Conservation (phyloP, 2,888 invertebrate genomes). For the Polydrusus tereticollis region DNA sequence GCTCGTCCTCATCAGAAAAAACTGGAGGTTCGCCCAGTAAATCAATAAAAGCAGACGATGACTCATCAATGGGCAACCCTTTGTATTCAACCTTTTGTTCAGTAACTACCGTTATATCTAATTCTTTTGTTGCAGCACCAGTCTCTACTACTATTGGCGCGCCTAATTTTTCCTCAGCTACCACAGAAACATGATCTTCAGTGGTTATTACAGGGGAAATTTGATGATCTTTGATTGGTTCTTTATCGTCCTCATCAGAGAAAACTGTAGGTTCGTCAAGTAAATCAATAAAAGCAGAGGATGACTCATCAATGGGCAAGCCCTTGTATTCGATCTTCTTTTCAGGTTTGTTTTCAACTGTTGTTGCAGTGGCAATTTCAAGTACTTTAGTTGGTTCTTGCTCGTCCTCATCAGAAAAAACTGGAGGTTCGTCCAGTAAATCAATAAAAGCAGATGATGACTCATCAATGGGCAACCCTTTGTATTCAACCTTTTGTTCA, state of each 20-base stretch:
- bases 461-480: constrained; percentile 56
- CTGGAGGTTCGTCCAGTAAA: constrained; percentile 59
- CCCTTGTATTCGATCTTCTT: constrained; percentile 53
- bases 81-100: constrained; percentile 50
- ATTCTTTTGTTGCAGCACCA: not conserved
- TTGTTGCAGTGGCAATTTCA: not conserved
- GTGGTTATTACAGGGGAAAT: not conserved
- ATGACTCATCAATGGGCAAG: constrained; percentile 52
- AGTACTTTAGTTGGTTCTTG: not conserved
- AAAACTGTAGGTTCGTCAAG: constrained; percentile 56
- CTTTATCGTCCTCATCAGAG: not conserved
- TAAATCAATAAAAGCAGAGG: constrained; percentile 56
- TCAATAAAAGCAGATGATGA: constrained; percentile 54
- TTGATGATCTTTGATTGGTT: not conserved
- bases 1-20: constrained; percentile 59
- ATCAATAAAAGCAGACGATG: constrained; percentile 52
- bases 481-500: constrained; percentile 50
- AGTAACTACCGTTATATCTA: constrained; percentile 25
- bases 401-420: constrained; percentile 52
- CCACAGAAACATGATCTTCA: no score
- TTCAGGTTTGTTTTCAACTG: not conserved
- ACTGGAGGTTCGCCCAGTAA: constrained; percentile 58
- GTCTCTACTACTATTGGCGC: not conserved
- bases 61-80: constrained; percentile 52
- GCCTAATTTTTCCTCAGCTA: not conserved